A percentile compares a stretch with the other conserved stretches of the same genome.
These are phyloP conservation scores for Tachysurus vachellii DNA, from an alignment of 2,113 vertebrate species.

Conservation along the genomic window DNA sequence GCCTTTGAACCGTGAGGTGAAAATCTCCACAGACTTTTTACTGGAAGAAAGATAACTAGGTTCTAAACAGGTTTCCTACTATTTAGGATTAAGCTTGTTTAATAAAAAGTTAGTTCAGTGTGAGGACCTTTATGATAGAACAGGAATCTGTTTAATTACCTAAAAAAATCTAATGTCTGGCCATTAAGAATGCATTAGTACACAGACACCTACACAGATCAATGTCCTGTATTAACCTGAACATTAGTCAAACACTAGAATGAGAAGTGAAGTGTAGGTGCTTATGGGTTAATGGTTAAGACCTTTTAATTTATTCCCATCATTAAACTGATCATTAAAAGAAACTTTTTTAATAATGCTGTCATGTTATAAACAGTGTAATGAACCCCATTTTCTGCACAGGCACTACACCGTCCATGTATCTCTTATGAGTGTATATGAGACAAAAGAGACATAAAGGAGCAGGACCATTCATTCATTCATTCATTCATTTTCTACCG, in stretches of 20 bases:
- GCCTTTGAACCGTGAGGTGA: background rate
- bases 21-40: background rate
- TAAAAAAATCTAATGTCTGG: background rate
- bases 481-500: no score
- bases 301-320: background rate
- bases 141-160: background rate
- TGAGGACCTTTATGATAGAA: background rate
- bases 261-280: background rate
- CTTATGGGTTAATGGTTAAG: background rate
- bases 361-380: background rate
- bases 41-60: background rate
- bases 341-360: constrained; percentile 1
- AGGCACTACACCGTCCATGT: constrained; percentile 9
- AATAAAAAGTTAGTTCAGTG: background rate
- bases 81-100: background rate
- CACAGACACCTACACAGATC: constrained; percentile 6
- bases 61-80: background rate
- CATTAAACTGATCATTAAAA: constrained; percentile 17
- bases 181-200: background rate
- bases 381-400: background rate
- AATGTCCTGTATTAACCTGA: background rate
- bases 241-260: background rate
- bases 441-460: background rate
- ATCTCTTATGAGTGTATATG: background rate
- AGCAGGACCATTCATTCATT: no score